These are phyloP conservation scores for Musca vetustissima DNA, from an alignment of 1,140 invertebrate genomes.

Conservation along the genomic window DNA sequence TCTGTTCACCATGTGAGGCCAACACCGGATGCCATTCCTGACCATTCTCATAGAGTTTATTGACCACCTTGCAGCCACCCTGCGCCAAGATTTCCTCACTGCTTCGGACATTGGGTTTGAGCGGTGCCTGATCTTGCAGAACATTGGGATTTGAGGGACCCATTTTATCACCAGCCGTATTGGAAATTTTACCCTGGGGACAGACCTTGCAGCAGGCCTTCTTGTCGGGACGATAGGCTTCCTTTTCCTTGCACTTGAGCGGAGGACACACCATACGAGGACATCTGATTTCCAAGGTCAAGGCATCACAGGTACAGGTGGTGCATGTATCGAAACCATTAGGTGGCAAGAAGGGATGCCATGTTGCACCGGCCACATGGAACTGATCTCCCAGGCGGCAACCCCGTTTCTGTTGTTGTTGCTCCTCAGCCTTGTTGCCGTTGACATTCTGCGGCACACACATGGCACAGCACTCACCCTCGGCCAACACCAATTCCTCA, in stretches of 20 bases:
- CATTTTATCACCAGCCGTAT: slow-evolving; percentile 30
- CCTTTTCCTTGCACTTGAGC: slow-evolving; percentile 69
- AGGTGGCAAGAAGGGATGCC: slow-evolving; percentile 89
- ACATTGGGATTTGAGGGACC: slow-evolving; percentile 43
- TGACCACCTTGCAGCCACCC: slow-evolving; percentile 76
- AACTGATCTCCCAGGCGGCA: slow-evolving; percentile 82
- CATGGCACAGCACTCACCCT: slow-evolving; percentile 79
- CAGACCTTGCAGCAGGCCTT: slow-evolving; percentile 79
- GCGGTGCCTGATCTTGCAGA: slow-evolving; percentile 57
- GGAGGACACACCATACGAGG: slow-evolving; percentile 72
- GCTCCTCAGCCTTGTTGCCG: background rate
- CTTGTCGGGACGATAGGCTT: slow-evolving; percentile 70
- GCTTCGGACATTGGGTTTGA: slow-evolving; percentile 50
- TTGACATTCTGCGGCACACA: slow-evolving; percentile 60
- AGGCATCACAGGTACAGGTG: slow-evolving; percentile 74
- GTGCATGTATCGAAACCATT: slow-evolving; percentile 86
- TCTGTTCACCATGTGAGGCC: slow-evolving; percentile 78
- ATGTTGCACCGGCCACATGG: slow-evolving; percentile 75
- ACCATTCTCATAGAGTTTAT: slow-evolving; percentile 73
- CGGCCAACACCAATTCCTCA: slow-evolving; percentile 56
- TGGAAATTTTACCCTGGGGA: slow-evolving; percentile 60
- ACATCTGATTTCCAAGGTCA: slow-evolving; percentile 73
- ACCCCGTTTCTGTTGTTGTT: slow-evolving; percentile 56
- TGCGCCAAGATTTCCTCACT: slow-evolving; percentile 69
- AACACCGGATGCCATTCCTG: slow-evolving; percentile 83